A percentile compares a stretch with the other conserved stretches of the same genome.
These are phyloP conservation scores for Calliphora vomitoria DNA, from an alignment of 2,888 invertebrate species.

Conservation along the genomic window DNA sequence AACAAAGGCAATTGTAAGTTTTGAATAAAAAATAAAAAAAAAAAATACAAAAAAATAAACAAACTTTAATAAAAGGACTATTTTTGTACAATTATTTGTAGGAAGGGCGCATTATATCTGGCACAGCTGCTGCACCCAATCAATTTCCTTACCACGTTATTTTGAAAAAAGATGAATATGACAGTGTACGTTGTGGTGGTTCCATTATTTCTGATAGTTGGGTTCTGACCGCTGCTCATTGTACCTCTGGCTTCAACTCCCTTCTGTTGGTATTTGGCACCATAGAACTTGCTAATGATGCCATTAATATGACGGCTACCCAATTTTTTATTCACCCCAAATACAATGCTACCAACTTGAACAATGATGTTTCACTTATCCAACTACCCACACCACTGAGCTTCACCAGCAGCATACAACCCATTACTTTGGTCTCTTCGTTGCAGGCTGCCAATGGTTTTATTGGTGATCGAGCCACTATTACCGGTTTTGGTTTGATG, in stretches of 20 bases:
- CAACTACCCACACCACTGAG: slow-evolving; percentile 77
- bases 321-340: slow-evolving; percentile 79
- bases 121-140: slow-evolving; percentile 76
- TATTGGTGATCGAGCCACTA: slow-evolving; percentile 77
- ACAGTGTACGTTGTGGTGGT: slow-evolving; percentile 81
- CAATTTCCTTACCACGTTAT: slow-evolving; percentile 83
- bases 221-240: slow-evolving; percentile 83
- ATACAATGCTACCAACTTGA: slow-evolving; percentile 78
- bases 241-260: slow-evolving; percentile 77
- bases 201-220: slow-evolving; percentile 80
- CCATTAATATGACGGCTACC: slow-evolving; percentile 78
- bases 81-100: too few relatives aligned
- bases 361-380: slow-evolving; percentile 82
- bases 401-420: slow-evolving; percentile 77
- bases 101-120: slow-evolving; percentile 80
- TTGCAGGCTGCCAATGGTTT: slow-evolving; percentile 75
- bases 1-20: slow-evolving; percentile 57
- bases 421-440: slow-evolving; percentile 78
- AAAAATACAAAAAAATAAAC: neutral
- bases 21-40: neutral
- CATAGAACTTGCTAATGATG: slow-evolving; percentile 74
- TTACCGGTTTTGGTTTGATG: slow-evolving; percentile 81
- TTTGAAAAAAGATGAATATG: slow-evolving; percentile 78
- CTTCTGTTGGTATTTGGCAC: slow-evolving; percentile 80
- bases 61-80: neutral